A percentile compares a stretch with the other conserved stretches of the same genome.
Evolutionary conservation across 1,140 invertebrate genomes (phyloP).

Genomic region (Anthonomus grandis): DNA sequence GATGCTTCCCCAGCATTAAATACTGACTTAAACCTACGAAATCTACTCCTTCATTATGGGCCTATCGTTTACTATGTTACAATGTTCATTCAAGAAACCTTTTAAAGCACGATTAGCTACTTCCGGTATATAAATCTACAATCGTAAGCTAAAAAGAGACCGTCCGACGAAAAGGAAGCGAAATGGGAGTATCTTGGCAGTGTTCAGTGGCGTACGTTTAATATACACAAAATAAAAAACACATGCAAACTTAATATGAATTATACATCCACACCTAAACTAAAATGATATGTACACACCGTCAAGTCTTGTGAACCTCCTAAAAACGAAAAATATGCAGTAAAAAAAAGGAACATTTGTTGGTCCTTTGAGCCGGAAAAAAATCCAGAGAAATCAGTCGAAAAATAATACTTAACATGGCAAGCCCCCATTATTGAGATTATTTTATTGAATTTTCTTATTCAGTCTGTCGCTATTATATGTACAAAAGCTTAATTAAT

Average conservation of each 20-base stretch:
- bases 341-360: background rate
- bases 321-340: slow-evolving; percentile 9
- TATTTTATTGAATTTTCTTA: too few species aligned
- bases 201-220: slow-evolving; percentile 40
- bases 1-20: too few species aligned
- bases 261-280: slow-evolving; percentile 20
- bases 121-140: background rate
- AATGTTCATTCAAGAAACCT: background rate
- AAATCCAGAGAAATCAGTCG: background rate
- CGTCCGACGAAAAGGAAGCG: too few species aligned
- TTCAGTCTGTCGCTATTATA: too few species aligned
- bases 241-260: slow-evolving; percentile 7
- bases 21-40: background rate
- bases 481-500: too few species aligned
- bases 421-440: background rate
- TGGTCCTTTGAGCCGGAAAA: background rate
- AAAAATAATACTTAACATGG: slow-evolving; percentile 16
- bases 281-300: slow-evolving; percentile 39
- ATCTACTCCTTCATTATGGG: slow-evolving; percentile 7
- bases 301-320: slow-evolving; percentile 30
- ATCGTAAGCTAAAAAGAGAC: slow-evolving; percentile 4
- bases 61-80: background rate
- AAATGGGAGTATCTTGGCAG: slow-evolving; percentile 39
- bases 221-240: slow-evolving; percentile 31
- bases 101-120: slow-evolving; percentile 3